Conservation (phyloP, 2,797 vertebrate species). For the Todus mexicanus region DNA sequence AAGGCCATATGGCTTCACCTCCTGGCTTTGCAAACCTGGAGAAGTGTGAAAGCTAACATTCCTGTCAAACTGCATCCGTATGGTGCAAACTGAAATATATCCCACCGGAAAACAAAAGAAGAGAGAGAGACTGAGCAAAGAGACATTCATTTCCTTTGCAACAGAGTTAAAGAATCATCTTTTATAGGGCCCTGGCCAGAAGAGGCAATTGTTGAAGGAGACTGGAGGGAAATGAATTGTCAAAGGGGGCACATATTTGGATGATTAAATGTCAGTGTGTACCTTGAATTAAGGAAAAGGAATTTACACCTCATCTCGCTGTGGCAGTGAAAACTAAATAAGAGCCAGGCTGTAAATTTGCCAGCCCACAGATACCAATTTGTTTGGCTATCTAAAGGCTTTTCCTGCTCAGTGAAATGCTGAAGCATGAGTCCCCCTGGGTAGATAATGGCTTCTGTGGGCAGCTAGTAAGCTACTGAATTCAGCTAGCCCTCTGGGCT, state of each 20-base stretch:
- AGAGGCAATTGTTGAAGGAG: not conserved
- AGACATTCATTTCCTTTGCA: not conserved
- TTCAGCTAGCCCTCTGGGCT: not conserved
- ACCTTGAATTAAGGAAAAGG: constrained; percentile 9
- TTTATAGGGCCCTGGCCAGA: not conserved
- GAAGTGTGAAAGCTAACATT: not conserved
- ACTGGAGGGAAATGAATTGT: constrained; percentile 37
- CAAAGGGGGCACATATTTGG: not conserved
- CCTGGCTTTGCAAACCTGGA: not conserved
- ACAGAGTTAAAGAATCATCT: not conserved
- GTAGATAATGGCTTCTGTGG: not conserved
- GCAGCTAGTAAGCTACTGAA: not conserved
- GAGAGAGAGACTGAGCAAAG: not conserved
- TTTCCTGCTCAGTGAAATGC: not conserved
- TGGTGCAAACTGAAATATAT: not conserved
- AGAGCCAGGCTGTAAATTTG: constrained; percentile 7
- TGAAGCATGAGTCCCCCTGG: not conserved
- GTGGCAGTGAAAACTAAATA: not conserved
- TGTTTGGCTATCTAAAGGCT: not conserved
- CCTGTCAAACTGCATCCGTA: not conserved
- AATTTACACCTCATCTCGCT: not conserved
- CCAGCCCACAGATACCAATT: not conserved
- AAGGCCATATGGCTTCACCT: not conserved
- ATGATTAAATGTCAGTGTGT: constrained; percentile 51
- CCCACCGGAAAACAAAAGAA: not conserved